These are phyloP conservation scores for Hyposoter dolosus DNA, from an alignment of 2,888 invertebrate genomes.

Conservation along the genomic window DNA sequence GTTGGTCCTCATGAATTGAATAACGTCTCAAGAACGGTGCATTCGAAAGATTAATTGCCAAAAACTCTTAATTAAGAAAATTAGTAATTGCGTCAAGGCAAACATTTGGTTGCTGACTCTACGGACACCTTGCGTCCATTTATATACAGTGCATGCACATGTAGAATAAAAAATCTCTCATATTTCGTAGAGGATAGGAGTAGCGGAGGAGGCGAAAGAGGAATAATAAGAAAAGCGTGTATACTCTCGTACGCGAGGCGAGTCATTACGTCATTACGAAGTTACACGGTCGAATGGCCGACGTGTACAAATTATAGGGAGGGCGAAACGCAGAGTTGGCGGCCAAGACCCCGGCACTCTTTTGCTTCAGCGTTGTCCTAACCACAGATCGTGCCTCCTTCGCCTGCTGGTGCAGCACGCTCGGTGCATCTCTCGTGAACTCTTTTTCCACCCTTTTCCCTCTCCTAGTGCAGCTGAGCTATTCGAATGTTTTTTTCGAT, in stretches of 20 bases:
- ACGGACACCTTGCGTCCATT: background rate
- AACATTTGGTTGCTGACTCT: background rate
- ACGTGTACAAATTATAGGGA: slow-evolving; percentile 82
- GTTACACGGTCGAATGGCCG: slow-evolving; percentile 82
- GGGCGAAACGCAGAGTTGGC: slow-evolving; percentile 61
- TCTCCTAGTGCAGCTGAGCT: background rate
- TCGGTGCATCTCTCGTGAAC: slow-evolving; percentile 56
- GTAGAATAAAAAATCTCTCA: slow-evolving; percentile 12
- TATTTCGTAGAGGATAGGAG: slow-evolving; percentile 9
- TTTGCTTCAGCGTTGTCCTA: slow-evolving; percentile 61
- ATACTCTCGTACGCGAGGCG: slow-evolving; percentile 69
- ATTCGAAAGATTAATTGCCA: background rate
- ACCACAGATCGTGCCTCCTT: slow-evolving; percentile 66
- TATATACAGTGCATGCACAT: slow-evolving; percentile 2
- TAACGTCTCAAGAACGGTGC: background rate
- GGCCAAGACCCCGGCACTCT: slow-evolving; percentile 72
- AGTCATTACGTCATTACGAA: slow-evolving; percentile 83
- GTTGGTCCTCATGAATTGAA: background rate
- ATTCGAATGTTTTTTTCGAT: background rate
- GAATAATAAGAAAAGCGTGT: slow-evolving; percentile 62
- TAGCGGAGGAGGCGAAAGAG: slow-evolving; percentile 32
- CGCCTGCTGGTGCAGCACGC: slow-evolving; percentile 52
- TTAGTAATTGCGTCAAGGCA: background rate
- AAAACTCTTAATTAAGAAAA: background rate
- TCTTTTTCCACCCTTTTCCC: background rate